Percentiles rank a stretch among this genome's conserved stretches.
Evolutionary conservation across 2,888 invertebrate species (phyloP).

Genomic region (Drosophila paracracens): DNA sequence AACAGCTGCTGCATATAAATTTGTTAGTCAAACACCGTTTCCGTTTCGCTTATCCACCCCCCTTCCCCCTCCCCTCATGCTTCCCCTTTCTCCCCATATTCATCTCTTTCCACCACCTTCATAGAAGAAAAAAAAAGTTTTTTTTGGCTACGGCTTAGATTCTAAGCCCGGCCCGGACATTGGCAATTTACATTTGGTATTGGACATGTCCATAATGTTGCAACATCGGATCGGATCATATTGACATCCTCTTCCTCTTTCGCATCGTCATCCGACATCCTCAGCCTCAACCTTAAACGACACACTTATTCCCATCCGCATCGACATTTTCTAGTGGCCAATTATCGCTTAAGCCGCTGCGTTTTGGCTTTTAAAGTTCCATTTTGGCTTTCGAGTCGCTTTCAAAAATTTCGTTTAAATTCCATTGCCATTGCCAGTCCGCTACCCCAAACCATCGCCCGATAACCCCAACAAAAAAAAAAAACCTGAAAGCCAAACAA

Average conservation of each 20-base stretch:
- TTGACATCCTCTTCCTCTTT: neutral
- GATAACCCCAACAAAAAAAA: conserved; percentile 27
- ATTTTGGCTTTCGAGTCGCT: conserved; percentile 36
- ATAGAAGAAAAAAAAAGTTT: conserved; percentile 3
- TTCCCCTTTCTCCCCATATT: neutral
- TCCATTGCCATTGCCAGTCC: conserved; percentile 69
- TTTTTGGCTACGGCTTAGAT: conserved; percentile 51
- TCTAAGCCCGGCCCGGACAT: conserved; percentile 75
- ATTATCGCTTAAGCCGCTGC: conserved; percentile 74
- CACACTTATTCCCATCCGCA: conserved; percentile 48
- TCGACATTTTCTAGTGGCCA: conserved; percentile 75
- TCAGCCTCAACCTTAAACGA: neutral
- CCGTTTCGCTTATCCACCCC: conserved; percentile 19
- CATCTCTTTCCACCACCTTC: conserved; percentile 16
- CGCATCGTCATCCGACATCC: conserved; percentile 9
- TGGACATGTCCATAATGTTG: conserved; percentile 40
- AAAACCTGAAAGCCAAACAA: conserved; percentile 58
- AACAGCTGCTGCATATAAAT: conserved; percentile 80
- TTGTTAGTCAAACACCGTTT: conserved; percentile 45
- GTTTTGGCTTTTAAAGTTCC: conserved; percentile 66
- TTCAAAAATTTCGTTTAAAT: conserved; percentile 75
- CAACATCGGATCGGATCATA: conserved; percentile 29
- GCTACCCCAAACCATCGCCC: conserved; percentile 14
- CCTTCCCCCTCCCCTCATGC: neutral
- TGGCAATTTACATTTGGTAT: conserved; percentile 73